Evolutionary conservation across 2,888 invertebrate genomes (phyloP), one percentile per base, ranked within the genome.

Genomic region (Tiliacea aurago): DNA sequence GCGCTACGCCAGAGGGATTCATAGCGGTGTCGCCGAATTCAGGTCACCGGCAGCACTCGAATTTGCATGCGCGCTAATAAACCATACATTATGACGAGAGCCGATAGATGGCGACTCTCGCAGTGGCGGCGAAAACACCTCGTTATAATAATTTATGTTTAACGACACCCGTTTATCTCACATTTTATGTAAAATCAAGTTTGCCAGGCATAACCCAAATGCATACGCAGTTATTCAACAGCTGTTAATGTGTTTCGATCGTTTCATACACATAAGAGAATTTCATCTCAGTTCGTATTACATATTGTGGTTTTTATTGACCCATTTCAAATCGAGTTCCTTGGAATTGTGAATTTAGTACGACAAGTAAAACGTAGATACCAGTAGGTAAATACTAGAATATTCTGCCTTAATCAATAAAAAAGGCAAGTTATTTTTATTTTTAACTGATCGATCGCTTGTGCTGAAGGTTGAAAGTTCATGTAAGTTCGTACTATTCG

Each of bases 31-130:
- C 64, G 73, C 64, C 78, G 82, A 88, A 92, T 88, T 87, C 91
- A 84, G 93, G 93, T 91, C 92, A 90, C 75, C 83, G 70, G 68
- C 88, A 86, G 87, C 43, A 84, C 72, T 85, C 53, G 62, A 89
- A 92, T 92, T 92, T 91, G 92, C 92, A 93, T 91, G 86, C 85
- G 89, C 85, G 81, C 84, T 77, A 78, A 81, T 84, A 78, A 78
- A 86, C 66, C 56, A 59, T 68, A 73, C 62, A 71, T 51, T 49
- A 73, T 41, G 33, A 33, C 18, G 33, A 65, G 7, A 28, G 11
- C 66, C 69, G 65, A 56, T 47, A 76, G 67, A 83, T 73, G 65
- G 70, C 76, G 64, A 37, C 76, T 67, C 76, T 55, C 20, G 37
- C 53, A 28, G 47, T 67, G 62, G 73, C 70, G 63, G 33, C 62